Evolutionary conservation across 2,888 invertebrate species (phyloP).

Genomic region (Agrochola lota): DNA sequence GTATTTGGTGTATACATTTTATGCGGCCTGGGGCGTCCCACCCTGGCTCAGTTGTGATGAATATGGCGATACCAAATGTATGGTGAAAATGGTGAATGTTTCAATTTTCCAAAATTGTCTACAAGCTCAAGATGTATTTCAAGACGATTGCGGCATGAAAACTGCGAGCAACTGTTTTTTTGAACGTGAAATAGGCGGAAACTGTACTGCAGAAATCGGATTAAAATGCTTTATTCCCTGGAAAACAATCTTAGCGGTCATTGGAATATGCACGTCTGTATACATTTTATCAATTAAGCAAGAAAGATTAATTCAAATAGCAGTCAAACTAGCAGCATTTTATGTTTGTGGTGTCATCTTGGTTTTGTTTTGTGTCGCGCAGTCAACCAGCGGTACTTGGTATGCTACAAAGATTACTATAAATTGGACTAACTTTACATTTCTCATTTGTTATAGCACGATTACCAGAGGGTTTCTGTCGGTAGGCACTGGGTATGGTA

Average conservation of each 20-base stretch:
- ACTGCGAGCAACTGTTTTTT: slow-evolving; percentile 84
- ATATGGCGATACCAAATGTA: slow-evolving; percentile 77
- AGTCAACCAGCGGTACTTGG: slow-evolving; percentile 78
- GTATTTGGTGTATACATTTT: slow-evolving; percentile 83
- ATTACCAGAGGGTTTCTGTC: slow-evolving; percentile 17
- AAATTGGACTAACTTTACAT: not conserved
- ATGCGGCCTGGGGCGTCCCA: slow-evolving; percentile 78
- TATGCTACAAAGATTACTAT: slow-evolving; percentile 63
- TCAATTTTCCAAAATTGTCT: slow-evolving; percentile 85
- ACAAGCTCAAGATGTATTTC: slow-evolving; percentile 80
- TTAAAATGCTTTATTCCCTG: slow-evolving; percentile 74
- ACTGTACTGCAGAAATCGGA: slow-evolving; percentile 70
- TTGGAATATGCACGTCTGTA: slow-evolving; percentile 69
- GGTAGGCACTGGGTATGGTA: slow-evolving; percentile 76
- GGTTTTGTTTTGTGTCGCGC: too few relatives aligned
- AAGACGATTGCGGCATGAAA: slow-evolving; percentile 82
- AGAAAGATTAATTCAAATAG: slow-evolving; percentile 75
- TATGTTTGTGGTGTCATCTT: too few relatives aligned
- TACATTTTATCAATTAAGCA: slow-evolving; percentile 80
- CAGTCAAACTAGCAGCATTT: slow-evolving; percentile 71
- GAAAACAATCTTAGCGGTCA: slow-evolving; percentile 75
- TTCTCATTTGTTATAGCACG: slow-evolving; percentile 8
- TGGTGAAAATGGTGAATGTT: slow-evolving; percentile 84
- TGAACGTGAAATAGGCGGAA: slow-evolving; percentile 80
- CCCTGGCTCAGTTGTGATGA: slow-evolving; percentile 84